A percentile compares a stretch with the other conserved stretches of the same genome.
phyloP scores from a whole-genome alignment of 2,113 vertebrate genomes.

The Strix uralensis region DNA sequence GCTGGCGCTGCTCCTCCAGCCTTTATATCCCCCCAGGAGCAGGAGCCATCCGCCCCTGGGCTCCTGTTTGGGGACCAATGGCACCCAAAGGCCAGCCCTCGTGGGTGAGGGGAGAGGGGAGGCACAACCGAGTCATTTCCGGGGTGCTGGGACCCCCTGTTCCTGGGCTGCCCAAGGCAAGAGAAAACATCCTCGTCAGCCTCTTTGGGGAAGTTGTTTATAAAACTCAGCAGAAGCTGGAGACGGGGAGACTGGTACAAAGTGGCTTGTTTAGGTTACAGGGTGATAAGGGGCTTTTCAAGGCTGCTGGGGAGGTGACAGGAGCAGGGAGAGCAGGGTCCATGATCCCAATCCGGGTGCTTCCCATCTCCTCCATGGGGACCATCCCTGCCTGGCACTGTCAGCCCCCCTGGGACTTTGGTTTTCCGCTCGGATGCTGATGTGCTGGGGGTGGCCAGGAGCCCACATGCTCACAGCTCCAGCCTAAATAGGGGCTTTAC shows the following conservation, averaged over 20 bases:
- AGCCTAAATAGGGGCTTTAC: background rate
- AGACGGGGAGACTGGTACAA: conserved; percentile 39
- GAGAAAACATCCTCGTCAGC: conserved; percentile 4
- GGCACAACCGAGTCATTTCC: background rate
- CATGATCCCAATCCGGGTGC: background rate
- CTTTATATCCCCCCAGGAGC: background rate
- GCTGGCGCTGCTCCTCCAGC: background rate
- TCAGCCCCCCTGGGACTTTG: fast-evolving
- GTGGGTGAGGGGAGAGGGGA: background rate
- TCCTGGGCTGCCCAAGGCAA: background rate
- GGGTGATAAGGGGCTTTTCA: conserved; percentile 38
- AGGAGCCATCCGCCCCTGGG: background rate
- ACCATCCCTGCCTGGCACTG: fast-evolving
- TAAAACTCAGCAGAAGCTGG: conserved; percentile 16
- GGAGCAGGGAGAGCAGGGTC: background rate
- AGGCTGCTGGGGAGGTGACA: background rate
- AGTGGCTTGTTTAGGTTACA: conserved; percentile 31
- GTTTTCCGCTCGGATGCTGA: background rate
- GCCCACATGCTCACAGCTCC: background rate
- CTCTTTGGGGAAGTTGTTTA: conserved; percentile 27
- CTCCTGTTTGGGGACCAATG: background rate
- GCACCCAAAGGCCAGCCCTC: background rate
- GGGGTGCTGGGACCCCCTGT: background rate
- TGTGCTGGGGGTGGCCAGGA: background rate
- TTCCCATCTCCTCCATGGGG: fast-evolving